Evolutionary conservation across 2,797 vertebrate species (phyloP).

Genomic region (Geranospiza caerulescens): DNA sequence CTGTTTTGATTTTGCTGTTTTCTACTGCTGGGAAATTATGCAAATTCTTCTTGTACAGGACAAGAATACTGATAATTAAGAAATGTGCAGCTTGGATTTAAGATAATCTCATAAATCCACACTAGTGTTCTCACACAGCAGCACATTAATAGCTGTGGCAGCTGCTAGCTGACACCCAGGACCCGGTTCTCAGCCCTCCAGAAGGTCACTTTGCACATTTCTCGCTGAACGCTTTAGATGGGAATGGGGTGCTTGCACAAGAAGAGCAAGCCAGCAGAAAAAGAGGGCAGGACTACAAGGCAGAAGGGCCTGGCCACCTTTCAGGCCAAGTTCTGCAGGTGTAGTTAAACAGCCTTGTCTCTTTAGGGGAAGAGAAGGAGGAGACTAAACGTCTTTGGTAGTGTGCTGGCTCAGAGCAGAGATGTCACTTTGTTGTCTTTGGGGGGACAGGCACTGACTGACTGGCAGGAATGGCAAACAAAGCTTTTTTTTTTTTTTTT

Average conservation of each 20-base stretch:
- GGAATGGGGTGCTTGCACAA: not conserved
- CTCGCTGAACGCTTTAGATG: rapidly evolving
- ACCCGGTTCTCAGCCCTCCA: not conserved
- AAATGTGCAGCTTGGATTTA: conserved; percentile 33
- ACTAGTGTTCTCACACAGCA: not conserved
- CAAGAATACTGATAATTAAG: conserved; percentile 66
- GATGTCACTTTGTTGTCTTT: not conserved
- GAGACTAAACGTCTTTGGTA: not conserved
- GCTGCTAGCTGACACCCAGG: not conserved
- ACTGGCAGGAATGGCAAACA: not conserved
- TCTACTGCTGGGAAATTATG: conserved; percentile 69
- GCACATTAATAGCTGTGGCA: not conserved
- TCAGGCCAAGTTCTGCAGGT: not conserved
- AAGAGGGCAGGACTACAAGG: not conserved
- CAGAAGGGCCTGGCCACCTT: not conserved
- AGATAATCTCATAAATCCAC: conserved; percentile 30
- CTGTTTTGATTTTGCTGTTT: conserved; percentile 62
- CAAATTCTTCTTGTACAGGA: conserved; percentile 36
- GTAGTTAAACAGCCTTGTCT: not conserved
- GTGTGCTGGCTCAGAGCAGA: not conserved
- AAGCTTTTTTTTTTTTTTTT: not conserved
- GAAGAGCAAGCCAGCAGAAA: not conserved
- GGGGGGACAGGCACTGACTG: not conserved
- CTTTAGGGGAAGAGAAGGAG: not conserved
- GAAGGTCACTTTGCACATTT: not conserved